phyloP scores from a whole-genome alignment of 2,797 vertebrate species.

The Halcyon leucocephala region DNA sequence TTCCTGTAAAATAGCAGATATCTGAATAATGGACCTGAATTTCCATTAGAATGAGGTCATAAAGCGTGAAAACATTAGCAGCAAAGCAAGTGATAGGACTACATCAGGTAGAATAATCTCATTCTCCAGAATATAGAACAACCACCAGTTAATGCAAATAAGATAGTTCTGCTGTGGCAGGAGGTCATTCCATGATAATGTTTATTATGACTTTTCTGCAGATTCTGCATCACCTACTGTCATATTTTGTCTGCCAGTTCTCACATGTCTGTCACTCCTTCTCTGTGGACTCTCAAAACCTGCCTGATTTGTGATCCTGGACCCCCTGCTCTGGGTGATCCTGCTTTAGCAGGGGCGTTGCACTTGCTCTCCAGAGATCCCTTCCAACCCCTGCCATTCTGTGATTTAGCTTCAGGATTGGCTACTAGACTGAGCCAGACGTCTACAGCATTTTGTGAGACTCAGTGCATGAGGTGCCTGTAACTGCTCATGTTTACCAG shows the following conservation, averaged over 20 bases:
- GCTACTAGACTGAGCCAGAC: background rate
- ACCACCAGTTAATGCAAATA: background rate
- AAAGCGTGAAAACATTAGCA: background rate
- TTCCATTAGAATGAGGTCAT: background rate
- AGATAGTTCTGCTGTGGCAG: background rate
- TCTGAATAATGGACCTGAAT: background rate
- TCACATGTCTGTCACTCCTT: background rate
- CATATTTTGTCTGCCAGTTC: background rate
- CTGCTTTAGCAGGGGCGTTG: background rate
- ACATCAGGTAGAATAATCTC: background rate
- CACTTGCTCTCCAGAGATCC: background rate
- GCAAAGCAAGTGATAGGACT: background rate
- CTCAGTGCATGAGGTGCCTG: background rate
- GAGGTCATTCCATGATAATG: background rate
- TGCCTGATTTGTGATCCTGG: background rate
- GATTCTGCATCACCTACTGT: background rate
- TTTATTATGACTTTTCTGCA: background rate
- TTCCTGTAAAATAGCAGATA: slow-evolving; percentile 7
- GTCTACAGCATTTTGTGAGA: background rate
- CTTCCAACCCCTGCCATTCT: background rate
- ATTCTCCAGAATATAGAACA: background rate
- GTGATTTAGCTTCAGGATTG: background rate
- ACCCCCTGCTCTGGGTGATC: background rate
- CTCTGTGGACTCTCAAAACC: background rate
- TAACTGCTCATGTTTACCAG: background rate